Conservation (phyloP, 2,797 vertebrate species). For the Pangasius macronema region DNA sequence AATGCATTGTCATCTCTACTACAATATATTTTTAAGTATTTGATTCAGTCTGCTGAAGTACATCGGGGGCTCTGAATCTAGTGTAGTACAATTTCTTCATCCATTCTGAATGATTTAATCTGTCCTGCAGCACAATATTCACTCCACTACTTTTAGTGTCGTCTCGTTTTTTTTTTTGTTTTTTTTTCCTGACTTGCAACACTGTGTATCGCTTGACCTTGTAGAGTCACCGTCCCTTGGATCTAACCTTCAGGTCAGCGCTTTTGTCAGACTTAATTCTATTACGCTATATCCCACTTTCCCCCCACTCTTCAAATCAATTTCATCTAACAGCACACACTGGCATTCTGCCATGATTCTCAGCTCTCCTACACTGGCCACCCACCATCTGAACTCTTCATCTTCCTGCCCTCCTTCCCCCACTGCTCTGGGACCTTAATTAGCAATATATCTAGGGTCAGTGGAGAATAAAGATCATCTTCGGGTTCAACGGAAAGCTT, state of each 20-base stretch:
- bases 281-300: slow-evolving; percentile 45
- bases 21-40: background rate
- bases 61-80: background rate
- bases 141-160: background rate
- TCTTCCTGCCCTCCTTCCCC: slow-evolving; percentile 43
- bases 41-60: background rate
- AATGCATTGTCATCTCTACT: background rate
- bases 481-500: slow-evolving; percentile 41
- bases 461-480: slow-evolving; percentile 46
- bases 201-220: slow-evolving; percentile 50
- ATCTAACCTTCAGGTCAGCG: slow-evolving; percentile 52
- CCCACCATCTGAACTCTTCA: slow-evolving; percentile 34
- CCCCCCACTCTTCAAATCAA: slow-evolving; percentile 47
- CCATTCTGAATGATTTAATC: background rate
- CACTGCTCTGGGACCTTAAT: slow-evolving; percentile 46
- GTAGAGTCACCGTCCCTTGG: slow-evolving; percentile 43
- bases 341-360: slow-evolving; percentile 55
- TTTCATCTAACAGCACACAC: slow-evolving; percentile 47
- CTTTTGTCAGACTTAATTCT: slow-evolving; percentile 56
- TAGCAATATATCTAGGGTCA: slow-evolving; percentile 48
- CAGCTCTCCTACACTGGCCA: slow-evolving; percentile 37
- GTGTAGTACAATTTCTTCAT: background rate
- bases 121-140: background rate
- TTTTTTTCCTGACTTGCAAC: background rate
- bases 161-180: background rate